Conservation (phyloP, 2,888 invertebrate genomes). For the Nesidiocoris tenuis region DNA sequence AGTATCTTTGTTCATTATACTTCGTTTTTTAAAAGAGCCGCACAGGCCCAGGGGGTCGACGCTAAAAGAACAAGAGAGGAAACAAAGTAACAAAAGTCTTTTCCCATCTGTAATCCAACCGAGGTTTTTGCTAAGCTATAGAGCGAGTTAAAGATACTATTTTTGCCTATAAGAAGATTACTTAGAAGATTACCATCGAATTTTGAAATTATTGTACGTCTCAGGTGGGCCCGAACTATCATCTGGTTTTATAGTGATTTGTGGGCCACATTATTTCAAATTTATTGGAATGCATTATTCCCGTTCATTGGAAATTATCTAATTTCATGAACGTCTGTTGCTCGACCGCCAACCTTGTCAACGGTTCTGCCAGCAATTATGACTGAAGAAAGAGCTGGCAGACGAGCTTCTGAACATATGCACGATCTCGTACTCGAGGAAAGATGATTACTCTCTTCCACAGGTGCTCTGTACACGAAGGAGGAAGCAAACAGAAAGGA, state of each 20-base stretch:
- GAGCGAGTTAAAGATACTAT: neutral
- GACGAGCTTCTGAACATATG: neutral
- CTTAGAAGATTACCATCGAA: too few species aligned
- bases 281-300: too few species aligned
- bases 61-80: neutral
- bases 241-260: too few species aligned
- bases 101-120: neutral
- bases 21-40: neutral
- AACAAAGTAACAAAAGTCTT: neutral
- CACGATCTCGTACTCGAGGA: neutral
- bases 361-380: neutral
- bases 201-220: too few species aligned
- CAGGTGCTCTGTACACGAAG: constrained; percentile 16
- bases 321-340: too few species aligned
- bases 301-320: too few species aligned
- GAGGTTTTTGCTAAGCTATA: too few species aligned
- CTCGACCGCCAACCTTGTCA: neutral
- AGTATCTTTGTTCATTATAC: neutral
- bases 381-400: neutral
- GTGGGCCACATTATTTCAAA: too few species aligned
- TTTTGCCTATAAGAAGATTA: neutral
- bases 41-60: neutral
- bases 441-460: constrained; percentile 33
- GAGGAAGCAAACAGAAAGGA: too few species aligned
- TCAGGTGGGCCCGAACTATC: too few species aligned